Conservation (phyloP, 2,113 vertebrate genomes). For the Parotia lawesii region DNA sequence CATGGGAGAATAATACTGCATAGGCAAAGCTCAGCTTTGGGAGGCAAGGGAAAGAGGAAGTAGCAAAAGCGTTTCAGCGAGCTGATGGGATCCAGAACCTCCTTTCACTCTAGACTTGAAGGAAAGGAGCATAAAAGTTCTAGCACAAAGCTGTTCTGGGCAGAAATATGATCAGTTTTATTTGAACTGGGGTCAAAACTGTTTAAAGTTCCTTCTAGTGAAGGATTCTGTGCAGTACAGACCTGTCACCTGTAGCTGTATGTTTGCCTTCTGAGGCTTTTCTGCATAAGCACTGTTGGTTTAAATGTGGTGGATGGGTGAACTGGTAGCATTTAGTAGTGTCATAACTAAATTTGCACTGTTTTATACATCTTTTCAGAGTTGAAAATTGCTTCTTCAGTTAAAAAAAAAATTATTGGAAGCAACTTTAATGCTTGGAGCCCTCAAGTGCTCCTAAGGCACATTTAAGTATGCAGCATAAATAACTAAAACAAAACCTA, state of each 20-base stretch:
- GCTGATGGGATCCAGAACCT: neutral
- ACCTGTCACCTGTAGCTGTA: neutral
- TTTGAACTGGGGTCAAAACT: neutral
- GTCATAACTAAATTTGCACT: neutral
- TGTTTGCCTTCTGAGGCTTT: neutral
- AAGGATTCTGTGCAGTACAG: neutral
- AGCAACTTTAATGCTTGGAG: neutral
- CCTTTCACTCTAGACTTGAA: neutral
- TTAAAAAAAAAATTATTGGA: neutral
- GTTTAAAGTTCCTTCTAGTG: neutral
- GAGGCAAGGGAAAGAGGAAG: neutral
- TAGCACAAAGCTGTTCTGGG: neutral
- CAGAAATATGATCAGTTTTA: neutral
- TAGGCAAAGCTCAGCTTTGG: neutral
- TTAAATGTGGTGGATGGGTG: neutral
- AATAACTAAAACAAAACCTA: neutral
- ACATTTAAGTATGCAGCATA: neutral
- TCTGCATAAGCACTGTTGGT: neutral
- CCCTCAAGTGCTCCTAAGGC: neutral
- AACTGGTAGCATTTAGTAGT: neutral
- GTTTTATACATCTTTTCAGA: neutral
- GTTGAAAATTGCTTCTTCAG: neutral
- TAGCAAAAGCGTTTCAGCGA: neutral
- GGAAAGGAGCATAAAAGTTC: neutral
- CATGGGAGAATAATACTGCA: neutral